A percentile compares a stretch with the other conserved stretches of the same genome.
phyloP scores from a whole-genome alignment of 2,113 vertebrate genomes.

The Edolisoma coerulescens region DNA sequence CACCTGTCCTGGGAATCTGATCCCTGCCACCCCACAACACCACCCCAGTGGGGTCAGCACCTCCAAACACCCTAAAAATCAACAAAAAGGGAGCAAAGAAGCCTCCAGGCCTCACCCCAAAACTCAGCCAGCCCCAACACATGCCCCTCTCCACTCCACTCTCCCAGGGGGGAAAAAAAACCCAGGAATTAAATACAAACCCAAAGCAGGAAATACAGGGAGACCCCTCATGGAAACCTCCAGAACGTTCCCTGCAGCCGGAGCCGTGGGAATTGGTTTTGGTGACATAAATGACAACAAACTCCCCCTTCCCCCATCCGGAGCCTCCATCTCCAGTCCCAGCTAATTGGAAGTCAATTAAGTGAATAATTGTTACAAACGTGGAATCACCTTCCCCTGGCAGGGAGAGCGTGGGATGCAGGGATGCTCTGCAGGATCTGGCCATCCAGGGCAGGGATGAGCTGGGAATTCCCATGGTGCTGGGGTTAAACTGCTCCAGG shows the following conservation, averaged over 20 bases:
- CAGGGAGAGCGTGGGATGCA: not conserved
- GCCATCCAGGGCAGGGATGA: accelerated
- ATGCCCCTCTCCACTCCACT: accelerated
- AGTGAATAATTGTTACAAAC: conserved; percentile 79
- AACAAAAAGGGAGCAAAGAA: not conserved
- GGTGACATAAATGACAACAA: not conserved
- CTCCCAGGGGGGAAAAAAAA: accelerated
- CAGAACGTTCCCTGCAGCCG: not conserved
- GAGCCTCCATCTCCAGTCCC: conserved; percentile 30
- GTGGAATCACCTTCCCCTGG: conserved; percentile 55
- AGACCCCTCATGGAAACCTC: not conserved
- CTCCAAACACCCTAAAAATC: not conserved
- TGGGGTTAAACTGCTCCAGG: not conserved
- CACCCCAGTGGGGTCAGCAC: not conserved
- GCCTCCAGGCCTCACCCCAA: not conserved
- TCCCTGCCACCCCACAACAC: accelerated
- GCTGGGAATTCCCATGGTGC: not conserved
- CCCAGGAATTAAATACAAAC: not conserved
- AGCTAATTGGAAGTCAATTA: conserved; percentile 76
- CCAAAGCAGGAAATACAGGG: not conserved
- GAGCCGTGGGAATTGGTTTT: not conserved
- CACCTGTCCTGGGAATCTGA: accelerated
- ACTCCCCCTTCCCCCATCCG: not conserved
- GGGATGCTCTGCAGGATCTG: not conserved
- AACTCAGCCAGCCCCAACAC: not conserved